Evolutionary conservation across 1,140 invertebrate species (phyloP), one percentile per base, ranked within the genome.

Genomic region (Drosophila bocki): DNA sequence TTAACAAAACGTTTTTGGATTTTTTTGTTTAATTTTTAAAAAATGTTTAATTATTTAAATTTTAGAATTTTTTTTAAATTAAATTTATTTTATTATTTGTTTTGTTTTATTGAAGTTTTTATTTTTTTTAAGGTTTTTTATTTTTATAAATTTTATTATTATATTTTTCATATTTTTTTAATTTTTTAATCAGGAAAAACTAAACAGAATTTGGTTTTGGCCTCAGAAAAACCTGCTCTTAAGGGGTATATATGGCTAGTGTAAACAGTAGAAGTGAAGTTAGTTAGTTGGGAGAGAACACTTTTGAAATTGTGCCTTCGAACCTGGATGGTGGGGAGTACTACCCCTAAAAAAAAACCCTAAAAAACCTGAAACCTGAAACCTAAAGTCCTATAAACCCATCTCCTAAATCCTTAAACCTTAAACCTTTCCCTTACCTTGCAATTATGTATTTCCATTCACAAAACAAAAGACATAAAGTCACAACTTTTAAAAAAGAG

Each of bases 231-330:
- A 3, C 17, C 33, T 22, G 12, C 12, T 33, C 39, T 39, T 13
- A 0, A 1, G 1, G 9, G 15, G 19, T n/a, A 60, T 77, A 63
- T 56, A 5, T 39, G 78, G 78, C 61, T 78, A 86, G 64, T 78
- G 74, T 86, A 82, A 7, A 39, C 35, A 15, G n/a, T 58, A 75
- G 42, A 65, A 17, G 41, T 51, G 48, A 22, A 59, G 22, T 65
- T 62, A 64, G 39, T 62, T 62, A 65, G 62, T 33, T 53, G 44
- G 26, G 48, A 68, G 32, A 75, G 75, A 80, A 91, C 67, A 80
- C 71, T 86, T 82, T 91, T 91, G 50, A 90, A 91, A 91, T 86
- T 86, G 86, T 91, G 86, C 86, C 86, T 91, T 91, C 72, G 85
- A 91, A 70, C 80, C 57, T 69, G 75, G 84, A 86, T 82, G 71